Evolutionary conservation across 1,140 invertebrate species (phyloP).

Genomic region (Trichoplusia ni): DNA sequence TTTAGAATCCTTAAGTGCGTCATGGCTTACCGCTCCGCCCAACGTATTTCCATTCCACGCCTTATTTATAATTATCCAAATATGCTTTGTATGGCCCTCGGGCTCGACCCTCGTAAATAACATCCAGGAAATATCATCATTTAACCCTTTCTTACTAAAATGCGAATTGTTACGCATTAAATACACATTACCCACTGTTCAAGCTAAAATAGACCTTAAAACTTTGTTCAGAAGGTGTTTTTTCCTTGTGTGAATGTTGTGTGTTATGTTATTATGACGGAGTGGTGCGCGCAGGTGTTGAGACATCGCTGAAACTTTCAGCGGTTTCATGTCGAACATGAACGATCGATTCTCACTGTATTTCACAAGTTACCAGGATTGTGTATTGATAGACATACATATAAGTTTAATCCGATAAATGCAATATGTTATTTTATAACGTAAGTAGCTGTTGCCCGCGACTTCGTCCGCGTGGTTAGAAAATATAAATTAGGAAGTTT

Average conservation of each 20-base stretch:
- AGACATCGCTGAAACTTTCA: background rate
- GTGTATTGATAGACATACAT: background rate
- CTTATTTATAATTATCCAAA: background rate
- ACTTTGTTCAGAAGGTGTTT: background rate
- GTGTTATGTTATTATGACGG: background rate
- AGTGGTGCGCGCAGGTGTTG: background rate
- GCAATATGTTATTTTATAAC: background rate
- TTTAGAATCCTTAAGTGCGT: too few relatives aligned
- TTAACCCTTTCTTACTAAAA: background rate
- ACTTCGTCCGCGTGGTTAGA: too few relatives aligned
- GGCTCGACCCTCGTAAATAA: conserved; percentile 11
- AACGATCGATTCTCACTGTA: conserved; percentile 2
- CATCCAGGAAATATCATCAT: conserved; percentile 5
- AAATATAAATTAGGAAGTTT: too few relatives aligned
- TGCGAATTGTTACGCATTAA: conserved; percentile 8
- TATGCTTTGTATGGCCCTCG: background rate
- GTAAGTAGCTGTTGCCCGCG: too few relatives aligned
- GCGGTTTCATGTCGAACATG: background rate
- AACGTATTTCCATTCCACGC: too few relatives aligned
- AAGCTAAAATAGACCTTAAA: background rate
- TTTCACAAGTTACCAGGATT: too few relatives aligned
- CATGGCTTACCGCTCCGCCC: too few relatives aligned
- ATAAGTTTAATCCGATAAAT: background rate
- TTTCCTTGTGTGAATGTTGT: background rate
- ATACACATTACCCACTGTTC: background rate